Evolutionary conservation across 2,888 invertebrate genomes (phyloP).

Genomic region (Pammene fasciana): DNA sequence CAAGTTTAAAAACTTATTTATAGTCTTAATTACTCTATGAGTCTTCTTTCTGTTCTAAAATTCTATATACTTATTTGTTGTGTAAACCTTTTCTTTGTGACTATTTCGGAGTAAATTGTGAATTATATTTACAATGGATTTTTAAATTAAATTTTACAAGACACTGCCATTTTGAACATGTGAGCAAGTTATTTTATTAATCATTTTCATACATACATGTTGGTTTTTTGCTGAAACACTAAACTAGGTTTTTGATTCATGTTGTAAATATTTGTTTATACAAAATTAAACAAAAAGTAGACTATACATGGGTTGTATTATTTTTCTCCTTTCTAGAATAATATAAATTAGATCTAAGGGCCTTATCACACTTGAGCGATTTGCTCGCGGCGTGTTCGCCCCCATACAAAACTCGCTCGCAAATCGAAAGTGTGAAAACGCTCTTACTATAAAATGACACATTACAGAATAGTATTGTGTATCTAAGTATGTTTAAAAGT

Average conservation of each 20-base stretch:
- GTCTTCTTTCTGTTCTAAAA: neutral
- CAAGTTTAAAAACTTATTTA: no score
- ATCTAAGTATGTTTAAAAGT: no score
- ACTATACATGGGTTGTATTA: conserved; percentile 19
- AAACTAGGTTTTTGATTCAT: conserved; percentile 20
- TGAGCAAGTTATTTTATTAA: conserved; percentile 4
- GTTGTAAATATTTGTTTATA: conserved; percentile 34
- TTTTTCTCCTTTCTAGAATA: neutral
- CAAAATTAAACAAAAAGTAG: conserved; percentile 24
- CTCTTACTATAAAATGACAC: no score
- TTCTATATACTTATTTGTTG: neutral
- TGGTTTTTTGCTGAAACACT: conserved; percentile 3
- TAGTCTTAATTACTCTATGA: neutral
- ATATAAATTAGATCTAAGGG: no score
- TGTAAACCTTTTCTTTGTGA: neutral
- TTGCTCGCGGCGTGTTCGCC: no score
- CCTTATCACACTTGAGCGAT: no score
- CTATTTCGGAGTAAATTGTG: no score
- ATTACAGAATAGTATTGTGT: no score
- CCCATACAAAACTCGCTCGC: no score
- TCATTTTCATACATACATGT: conserved; percentile 4
- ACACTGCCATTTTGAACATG: conserved; percentile 10
- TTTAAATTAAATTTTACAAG: neutral
- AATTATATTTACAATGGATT: neutral
- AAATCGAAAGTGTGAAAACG: no score